Evolutionary conservation across 2,113 vertebrate genomes (phyloP), one percentile per base, ranked within the genome.

Genomic region (Tichodroma muraria): DNA sequence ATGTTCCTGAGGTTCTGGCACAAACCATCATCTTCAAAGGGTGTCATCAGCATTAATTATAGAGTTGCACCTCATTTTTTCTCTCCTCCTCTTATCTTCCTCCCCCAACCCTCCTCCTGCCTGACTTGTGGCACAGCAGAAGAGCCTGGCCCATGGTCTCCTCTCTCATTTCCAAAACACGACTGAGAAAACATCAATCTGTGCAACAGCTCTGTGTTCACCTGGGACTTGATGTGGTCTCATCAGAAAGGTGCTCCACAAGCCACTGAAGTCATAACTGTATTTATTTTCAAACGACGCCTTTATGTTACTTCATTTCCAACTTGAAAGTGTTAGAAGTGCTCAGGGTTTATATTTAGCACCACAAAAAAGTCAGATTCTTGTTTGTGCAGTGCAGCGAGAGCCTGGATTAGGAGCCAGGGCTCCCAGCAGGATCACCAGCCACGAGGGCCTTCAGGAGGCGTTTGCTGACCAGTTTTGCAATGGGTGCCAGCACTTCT

Each of bases 1-100:
- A 80, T 91, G 76, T 83, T 93, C 49, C 42, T 33, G 63, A 89
- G 56, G 52, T 81, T 92, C 73, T 81, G 56, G 63, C 45, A 28
- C 3, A 84, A 93, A 27, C 44, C 80, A 13, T 69, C 82, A 28
- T 47, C 79, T 94, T 88, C 82, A 53, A 60, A 87, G 53, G 20
- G 9, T 69, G 75, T 49, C 59, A 38, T 13, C 50, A 28, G 63
- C 68, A 31, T 73, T 88, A 59, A 53, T 90, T 88, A 73, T 3
- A 22, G 19, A 70, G 16, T 31, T 73, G 42, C 42, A 11, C 61
- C 13, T 82, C 31, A 16, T 65, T 80, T 90, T 73, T 53, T 35
- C 49, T 89, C 33, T 85, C 31, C 11, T 69, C 25, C 31, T 88
- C 42, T 57, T 53, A 20, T 60, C 69, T 84, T 85, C 61, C 40